Evolutionary conservation across 2,888 invertebrate species (phyloP).

Genomic region (Phymatocera aterrima): DNA sequence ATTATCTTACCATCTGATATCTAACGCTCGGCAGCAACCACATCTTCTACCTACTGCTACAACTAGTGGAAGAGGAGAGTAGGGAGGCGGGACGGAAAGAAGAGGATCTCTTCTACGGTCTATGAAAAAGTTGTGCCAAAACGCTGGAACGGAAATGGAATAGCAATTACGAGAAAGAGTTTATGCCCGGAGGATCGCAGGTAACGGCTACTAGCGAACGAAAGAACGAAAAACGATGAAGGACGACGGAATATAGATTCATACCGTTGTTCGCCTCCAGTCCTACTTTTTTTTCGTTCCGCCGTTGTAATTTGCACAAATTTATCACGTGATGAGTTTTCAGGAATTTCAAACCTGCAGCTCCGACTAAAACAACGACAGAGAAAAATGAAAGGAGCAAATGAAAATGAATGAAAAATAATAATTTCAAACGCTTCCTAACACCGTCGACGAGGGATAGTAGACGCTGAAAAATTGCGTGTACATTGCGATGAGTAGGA

Average conservation of each 20-base stretch:
- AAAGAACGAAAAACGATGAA: too few relatives aligned
- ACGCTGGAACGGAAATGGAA: constrained; percentile 32
- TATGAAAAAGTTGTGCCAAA: constrained; percentile 40
- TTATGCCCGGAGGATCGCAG: neutral
- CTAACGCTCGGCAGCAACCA: constrained; percentile 37
- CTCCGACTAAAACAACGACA: neutral
- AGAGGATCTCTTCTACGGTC: neutral
- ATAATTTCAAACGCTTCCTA: neutral
- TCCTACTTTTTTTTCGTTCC: neutral
- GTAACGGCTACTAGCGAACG: too few relatives aligned
- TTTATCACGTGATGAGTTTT: neutral
- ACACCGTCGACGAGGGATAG: neutral
- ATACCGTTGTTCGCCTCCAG: too few relatives aligned
- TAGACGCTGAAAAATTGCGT: neutral
- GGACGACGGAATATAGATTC: too few relatives aligned
- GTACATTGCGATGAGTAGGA: neutral
- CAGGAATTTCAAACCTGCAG: neutral
- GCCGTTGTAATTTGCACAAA: neutral
- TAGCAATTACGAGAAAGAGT: neutral
- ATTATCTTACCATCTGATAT: constrained; percentile 74
- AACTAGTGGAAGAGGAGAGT: neutral
- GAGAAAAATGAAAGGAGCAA: neutral
- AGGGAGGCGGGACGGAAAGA: neutral
- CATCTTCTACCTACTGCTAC: neutral
- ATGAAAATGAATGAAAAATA: neutral